A percentile compares a stretch with the other conserved stretches of the same genome.
These are phyloP conservation scores for Chironomus tentans DNA, from an alignment of 2,888 invertebrate genomes.

Conservation along the genomic window DNA sequence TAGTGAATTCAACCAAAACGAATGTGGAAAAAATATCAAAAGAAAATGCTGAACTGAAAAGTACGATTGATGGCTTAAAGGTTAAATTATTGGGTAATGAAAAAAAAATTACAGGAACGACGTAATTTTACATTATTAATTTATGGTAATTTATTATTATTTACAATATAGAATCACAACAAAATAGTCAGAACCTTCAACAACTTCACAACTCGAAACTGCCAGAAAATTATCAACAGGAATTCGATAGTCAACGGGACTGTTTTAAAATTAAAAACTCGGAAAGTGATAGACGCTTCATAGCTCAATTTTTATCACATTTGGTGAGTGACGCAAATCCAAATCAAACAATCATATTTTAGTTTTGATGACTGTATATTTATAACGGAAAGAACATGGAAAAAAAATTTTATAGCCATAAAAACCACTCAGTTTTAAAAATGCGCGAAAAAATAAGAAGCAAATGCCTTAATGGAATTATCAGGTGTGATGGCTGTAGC, in stretches of 20 bases:
- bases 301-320: too few species aligned
- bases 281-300: too few species aligned
- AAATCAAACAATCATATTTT: neutral
- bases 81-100: neutral
- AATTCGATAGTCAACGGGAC: too few species aligned
- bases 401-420: too few species aligned
- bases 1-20: neutral
- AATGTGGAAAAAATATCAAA: neutral
- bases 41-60: neutral
- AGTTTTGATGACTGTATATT: neutral
- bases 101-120: neutral
- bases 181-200: neutral
- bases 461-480: too few species aligned
- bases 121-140: neutral
- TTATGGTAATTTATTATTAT: neutral
- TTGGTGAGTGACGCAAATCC: neutral
- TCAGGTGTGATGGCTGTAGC: too few species aligned
- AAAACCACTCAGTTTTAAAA: too few species aligned
- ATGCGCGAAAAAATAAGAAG: too few species aligned
- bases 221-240: neutral
- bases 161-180: neutral
- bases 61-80: neutral
- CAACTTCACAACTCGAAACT: neutral
- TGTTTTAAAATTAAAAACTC: too few species aligned
- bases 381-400: too few species aligned